A percentile compares a stretch with the other conserved stretches of the same genome.
Evolutionary conservation across 2,113 vertebrate genomes (phyloP).

Genomic region (Scalopus aquaticus): DNA sequence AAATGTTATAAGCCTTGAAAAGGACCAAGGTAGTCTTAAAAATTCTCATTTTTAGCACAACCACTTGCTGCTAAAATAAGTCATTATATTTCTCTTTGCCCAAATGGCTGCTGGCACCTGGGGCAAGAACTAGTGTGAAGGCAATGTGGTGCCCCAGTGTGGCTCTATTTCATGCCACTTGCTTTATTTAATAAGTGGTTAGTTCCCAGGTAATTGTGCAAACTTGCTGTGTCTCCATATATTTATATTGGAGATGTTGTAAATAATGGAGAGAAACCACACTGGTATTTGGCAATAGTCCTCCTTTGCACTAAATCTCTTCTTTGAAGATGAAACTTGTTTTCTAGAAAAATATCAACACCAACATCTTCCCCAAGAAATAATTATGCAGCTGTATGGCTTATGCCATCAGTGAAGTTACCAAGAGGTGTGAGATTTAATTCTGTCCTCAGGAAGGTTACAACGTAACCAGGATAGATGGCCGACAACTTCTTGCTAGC

Average conservation of each 20-base stretch:
- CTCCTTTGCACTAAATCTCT: neutral
- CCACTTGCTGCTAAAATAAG: neutral
- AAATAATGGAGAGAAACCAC: neutral
- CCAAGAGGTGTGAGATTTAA: neutral
- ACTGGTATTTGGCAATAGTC: neutral
- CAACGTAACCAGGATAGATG: neutral
- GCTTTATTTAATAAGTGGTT: neutral
- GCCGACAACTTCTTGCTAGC: neutral
- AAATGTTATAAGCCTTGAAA: neutral
- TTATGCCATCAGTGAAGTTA: neutral
- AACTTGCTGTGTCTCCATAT: neutral
- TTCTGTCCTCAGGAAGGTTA: neutral
- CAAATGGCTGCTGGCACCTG: neutral
- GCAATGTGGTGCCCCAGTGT: accelerated
- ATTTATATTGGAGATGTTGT: neutral
- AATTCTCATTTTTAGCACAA: neutral
- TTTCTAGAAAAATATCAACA: neutral
- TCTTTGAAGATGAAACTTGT: neutral
- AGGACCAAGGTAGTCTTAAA: neutral
- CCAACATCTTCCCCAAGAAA: neutral
- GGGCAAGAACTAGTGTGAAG: neutral
- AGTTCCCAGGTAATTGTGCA: neutral
- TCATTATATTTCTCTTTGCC: neutral
- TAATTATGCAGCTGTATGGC: too few species aligned
- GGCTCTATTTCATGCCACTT: neutral